phyloP scores from a whole-genome alignment of 2,888 invertebrate species.

The Oscheius sp. region DNA sequence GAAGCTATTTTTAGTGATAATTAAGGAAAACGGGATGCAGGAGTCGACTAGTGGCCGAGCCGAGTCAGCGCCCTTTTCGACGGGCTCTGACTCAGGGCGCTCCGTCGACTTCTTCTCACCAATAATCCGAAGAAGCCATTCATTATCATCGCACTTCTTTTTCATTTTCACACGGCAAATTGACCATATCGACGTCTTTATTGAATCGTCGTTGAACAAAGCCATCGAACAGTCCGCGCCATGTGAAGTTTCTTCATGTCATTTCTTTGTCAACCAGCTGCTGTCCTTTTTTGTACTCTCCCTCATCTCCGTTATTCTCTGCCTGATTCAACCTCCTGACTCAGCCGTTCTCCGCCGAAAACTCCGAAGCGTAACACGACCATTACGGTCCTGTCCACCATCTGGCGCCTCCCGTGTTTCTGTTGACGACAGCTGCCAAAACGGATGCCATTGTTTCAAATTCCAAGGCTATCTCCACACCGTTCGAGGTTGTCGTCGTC shows the following conservation, averaged over 20 bases:
- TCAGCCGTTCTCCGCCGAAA: background rate
- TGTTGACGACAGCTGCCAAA: slow-evolving; percentile 26
- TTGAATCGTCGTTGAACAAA: no score
- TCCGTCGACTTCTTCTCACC: background rate
- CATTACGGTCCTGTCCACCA: slow-evolving; percentile 30
- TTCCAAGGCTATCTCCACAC: slow-evolving; percentile 22
- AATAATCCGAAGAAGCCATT: no score
- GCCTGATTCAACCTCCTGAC: slow-evolving; percentile 14
- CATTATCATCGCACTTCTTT: background rate
- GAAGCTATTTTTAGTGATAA: no score
- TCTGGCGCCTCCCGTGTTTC: slow-evolving; percentile 27
- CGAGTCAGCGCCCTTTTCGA: background rate
- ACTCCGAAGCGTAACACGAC: slow-evolving; percentile 11
- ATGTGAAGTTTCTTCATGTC: no score
- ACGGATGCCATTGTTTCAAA: slow-evolving; percentile 30
- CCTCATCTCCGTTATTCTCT: slow-evolving; percentile 10
- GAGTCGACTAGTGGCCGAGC: background rate
- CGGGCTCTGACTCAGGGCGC: slow-evolving; percentile 5
- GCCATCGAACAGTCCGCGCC: no score
- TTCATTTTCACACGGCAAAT: background rate
- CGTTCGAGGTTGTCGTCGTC: no score
- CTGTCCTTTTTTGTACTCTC: slow-evolving; percentile 7
- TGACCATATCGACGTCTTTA: no score
- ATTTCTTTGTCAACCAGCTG: background rate
- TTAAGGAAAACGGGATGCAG: no score